Evolutionary conservation across 2,888 invertebrate genomes (phyloP).

Genomic region (Gryllus longicercus): DNA sequence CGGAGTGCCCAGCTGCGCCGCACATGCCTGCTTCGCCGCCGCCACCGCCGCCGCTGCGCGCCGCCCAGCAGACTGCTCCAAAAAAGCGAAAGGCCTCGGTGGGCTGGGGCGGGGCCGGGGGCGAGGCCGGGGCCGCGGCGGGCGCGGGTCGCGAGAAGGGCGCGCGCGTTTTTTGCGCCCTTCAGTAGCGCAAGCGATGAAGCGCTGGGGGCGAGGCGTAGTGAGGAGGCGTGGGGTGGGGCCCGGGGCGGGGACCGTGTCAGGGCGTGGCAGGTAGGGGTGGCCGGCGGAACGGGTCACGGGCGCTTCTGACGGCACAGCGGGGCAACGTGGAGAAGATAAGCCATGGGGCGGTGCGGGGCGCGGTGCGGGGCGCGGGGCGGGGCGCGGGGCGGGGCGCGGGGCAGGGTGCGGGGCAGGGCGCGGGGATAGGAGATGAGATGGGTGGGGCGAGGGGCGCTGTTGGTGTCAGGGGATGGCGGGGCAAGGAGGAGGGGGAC

Average conservation of each 20-base stretch:
- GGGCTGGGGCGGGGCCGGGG: not conserved
- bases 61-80: not conserved
- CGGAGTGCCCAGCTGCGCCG: not conserved
- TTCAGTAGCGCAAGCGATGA: not conserved
- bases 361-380: no score
- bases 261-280: no score
- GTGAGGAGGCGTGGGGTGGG: no score
- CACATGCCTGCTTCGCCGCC: not conserved
- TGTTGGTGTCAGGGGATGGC: no score
- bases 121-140: not conserved
- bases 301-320: no score
- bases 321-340: not conserved
- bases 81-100: not conserved
- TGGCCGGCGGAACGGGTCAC: no score
- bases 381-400: not conserved
- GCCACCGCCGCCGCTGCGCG: not conserved
- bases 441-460: not conserved
- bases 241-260: no score
- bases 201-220: not conserved
- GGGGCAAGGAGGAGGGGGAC: no score
- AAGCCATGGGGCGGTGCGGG: not conserved
- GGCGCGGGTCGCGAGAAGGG: not conserved
- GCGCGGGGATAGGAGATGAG: not conserved
- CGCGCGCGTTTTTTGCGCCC: not conserved
- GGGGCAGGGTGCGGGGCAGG: not conserved